Conservation (phyloP, 92 coral and sea anemone species). For the Zoanthus sociatus region DNA sequence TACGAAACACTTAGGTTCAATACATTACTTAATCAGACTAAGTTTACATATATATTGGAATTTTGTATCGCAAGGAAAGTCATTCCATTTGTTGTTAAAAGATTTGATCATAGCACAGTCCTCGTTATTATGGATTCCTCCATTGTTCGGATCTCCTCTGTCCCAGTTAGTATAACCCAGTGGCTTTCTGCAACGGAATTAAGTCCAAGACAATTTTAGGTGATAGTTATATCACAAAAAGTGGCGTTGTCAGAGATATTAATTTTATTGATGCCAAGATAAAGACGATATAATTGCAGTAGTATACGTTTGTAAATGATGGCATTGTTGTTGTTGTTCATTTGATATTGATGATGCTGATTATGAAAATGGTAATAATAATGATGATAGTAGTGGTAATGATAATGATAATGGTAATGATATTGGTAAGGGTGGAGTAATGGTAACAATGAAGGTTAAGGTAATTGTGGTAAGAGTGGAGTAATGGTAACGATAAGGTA, state of each 20-base stretch:
- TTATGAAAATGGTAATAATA: too few species aligned
- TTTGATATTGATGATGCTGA: too few species aligned
- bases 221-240: background rate
- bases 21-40: background rate
- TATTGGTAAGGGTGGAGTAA: background rate
- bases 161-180: conserved; percentile 34
- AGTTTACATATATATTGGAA: conserved; percentile 37
- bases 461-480: too few species aligned
- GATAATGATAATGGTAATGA: background rate
- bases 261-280: too few species aligned
- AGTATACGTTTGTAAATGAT: too few species aligned
- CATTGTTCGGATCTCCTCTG: conserved; percentile 40
- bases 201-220: background rate
- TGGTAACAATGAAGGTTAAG: too few species aligned
- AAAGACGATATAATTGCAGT: too few species aligned
- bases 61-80: conserved; percentile 42
- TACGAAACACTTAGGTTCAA: background rate
- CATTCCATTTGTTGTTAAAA: conserved; percentile 30
- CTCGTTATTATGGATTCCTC: conserved; percentile 18
- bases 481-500: background rate
- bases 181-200: background rate
- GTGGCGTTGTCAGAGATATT: background rate
- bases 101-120: conserved; percentile 43
- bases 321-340: too few species aligned
- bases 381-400: background rate